phyloP scores from a whole-genome alignment of 2,797 vertebrate genomes.

The Anniella stebbinsi region DNA sequence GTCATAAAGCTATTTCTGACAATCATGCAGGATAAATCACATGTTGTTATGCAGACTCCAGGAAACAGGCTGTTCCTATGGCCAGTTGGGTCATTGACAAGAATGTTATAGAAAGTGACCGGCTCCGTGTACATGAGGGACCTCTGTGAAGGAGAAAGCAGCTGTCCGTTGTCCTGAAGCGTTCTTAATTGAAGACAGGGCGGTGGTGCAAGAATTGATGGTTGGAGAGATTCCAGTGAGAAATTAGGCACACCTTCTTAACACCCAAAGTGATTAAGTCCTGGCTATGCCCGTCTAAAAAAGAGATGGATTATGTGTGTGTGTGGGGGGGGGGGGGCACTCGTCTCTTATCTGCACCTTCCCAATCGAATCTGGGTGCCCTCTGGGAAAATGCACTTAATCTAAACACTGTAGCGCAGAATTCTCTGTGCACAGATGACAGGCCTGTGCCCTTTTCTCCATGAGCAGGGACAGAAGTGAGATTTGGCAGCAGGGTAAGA shows the following conservation, averaged over 20 bases:
- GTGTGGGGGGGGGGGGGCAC: too few relatives aligned
- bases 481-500: too few relatives aligned
- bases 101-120: neutral
- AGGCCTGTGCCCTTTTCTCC: too few relatives aligned
- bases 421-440: too few relatives aligned
- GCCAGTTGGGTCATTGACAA: neutral
- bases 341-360: neutral
- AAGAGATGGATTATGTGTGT: neutral
- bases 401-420: too few relatives aligned
- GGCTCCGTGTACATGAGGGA: rapidly evolving
- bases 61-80: neutral
- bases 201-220: neutral
- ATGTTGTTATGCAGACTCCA: neutral
- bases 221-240: neutral
- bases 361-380: neutral
- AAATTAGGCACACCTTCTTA: neutral
- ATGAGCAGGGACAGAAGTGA: too few relatives aligned
- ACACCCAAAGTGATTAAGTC: neutral
- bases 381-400: neutral
- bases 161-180: neutral
- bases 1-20: neutral
- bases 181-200: neutral
- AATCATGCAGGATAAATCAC: neutral
- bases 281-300: neutral
- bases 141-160: neutral